Evolutionary conservation across 2,797 vertebrate genomes (phyloP).

Genomic region (Antennarius maculatus): DNA sequence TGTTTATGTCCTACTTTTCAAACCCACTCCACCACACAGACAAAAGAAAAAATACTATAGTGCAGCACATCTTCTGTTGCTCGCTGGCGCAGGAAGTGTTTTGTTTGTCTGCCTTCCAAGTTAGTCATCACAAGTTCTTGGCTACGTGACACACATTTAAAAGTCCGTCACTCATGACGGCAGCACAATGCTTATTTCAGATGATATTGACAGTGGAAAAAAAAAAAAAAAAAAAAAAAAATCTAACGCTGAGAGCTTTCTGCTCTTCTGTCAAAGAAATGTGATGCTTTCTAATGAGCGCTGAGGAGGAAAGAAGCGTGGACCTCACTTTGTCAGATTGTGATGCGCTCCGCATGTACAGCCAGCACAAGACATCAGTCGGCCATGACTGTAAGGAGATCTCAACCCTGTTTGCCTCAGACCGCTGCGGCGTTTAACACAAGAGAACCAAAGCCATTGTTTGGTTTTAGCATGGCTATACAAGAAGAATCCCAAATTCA

Average conservation of each 20-base stretch:
- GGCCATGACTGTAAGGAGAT: constrained; percentile 4
- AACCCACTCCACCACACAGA: not conserved
- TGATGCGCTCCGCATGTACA: constrained; percentile 3
- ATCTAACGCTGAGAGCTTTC: constrained; percentile 13
- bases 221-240: not conserved
- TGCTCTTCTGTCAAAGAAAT: constrained; percentile 29
- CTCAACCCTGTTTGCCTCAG: constrained; percentile 7
- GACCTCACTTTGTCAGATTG: constrained; percentile 29
- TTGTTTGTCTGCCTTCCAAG: constrained; percentile 33
- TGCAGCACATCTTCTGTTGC: constrained; percentile 9
- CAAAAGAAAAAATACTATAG: not conserved
- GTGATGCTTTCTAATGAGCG: constrained; percentile 25
- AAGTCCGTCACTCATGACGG: constrained; percentile 32
- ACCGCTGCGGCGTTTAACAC: constrained; percentile 4
- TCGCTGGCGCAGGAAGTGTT: constrained; percentile 19
- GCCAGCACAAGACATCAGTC: constrained; percentile 16
- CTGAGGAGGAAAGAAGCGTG: not conserved
- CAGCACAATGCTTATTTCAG: constrained; percentile 29
- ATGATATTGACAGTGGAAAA: constrained; percentile 27
- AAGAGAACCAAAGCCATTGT: not conserved
- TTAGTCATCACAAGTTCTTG: constrained; percentile 51
- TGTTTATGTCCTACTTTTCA: not conserved
- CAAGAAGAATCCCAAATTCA: too few relatives aligned
- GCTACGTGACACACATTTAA: constrained; percentile 41
- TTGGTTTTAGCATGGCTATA: not conserved